Evolutionary conservation across 2,888 invertebrate species (phyloP).

Genomic region (Acronicta leporina): DNA sequence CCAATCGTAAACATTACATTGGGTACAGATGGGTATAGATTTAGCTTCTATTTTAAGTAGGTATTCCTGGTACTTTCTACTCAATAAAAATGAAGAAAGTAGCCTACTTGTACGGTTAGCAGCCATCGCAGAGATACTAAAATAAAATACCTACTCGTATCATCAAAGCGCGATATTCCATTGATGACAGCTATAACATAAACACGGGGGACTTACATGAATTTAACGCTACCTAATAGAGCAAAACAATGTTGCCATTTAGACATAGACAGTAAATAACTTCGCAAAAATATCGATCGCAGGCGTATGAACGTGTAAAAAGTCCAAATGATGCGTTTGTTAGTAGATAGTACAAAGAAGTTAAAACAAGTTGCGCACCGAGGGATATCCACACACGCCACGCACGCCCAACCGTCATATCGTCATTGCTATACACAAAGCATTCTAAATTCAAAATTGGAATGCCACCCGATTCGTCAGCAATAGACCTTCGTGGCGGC

Average conservation of each 20-base stretch:
- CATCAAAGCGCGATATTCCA: slow-evolving; percentile 3
- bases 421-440: slow-evolving; percentile 31
- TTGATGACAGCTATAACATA: slow-evolving; percentile 35
- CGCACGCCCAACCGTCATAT: slow-evolving; percentile 17
- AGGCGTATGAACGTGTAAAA: slow-evolving; percentile 38
- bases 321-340: too few species aligned
- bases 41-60: slow-evolving; percentile 12
- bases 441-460: slow-evolving; percentile 57
- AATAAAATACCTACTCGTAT: slow-evolving; percentile 31
- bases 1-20: slow-evolving; percentile 30
- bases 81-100: slow-evolving; percentile 14
- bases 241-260: slow-evolving; percentile 44
- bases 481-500: slow-evolving; percentile 57
- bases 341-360: neutral
- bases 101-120: neutral
- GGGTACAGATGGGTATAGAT: slow-evolving; percentile 12
- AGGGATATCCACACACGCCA: slow-evolving; percentile 35
- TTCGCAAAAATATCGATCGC: slow-evolving; percentile 42
- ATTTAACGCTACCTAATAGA: slow-evolving; percentile 4
- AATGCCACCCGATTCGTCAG: slow-evolving; percentile 46
- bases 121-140: slow-evolving; percentile 16
- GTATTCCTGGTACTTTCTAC: slow-evolving; percentile 4
- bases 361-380: slow-evolving; percentile 24
- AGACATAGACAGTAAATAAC: neutral
- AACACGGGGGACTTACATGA: slow-evolving; percentile 33